Base-by-base conservation (phyloP, 2,113 vertebrate genomes). In the Calcarius ornatus region DNA sequence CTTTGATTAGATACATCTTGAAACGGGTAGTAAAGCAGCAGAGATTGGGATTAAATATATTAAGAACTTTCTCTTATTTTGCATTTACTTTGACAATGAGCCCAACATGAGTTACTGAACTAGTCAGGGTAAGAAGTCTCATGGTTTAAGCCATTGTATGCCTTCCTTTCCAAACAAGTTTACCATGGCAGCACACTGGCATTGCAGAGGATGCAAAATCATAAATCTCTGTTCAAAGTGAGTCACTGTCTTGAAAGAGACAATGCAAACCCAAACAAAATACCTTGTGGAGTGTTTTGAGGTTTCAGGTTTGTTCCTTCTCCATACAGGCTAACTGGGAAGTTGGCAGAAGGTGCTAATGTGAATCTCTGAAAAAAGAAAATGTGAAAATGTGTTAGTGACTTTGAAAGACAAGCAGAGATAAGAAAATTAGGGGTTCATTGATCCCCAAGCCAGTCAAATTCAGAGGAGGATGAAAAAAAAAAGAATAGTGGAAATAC, bases 311-410 rank as follows among this genome's bases (percentile, higher is more conserved):
- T 89, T 84, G 69, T 42, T 92, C 83, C 70, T 79, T 93, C 87
- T 78, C 95, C 94, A 51, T 43, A 95, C 21, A 94, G 68, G 53
- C 90, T 97, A 51, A 98, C 96, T 8, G 98, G 93, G 86, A 98
- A 93, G 94, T 97, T 90, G 12, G 93, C 7, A 3, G 97, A 87
- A 59, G 98, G 97, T 12, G 91, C 94, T 91, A 99, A 97, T 68
- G 92, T 97, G 94, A 99, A 98, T 86, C 98, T 98, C 99, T 99
- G 93, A 35, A 95, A 48, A 80, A 38, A 64, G 27, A 65, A 68
- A 56, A 81, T 16, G 40, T 80, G 50, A 37, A 56, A 66, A 90
- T 1, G 1, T 28, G 28, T 90, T 61, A 79, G 27, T 75, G n/a
- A 42, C 47, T 72, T 48, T 30, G 54, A 80, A 77, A 69, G 16